Percentiles rank a stretch among this genome's conserved stretches.
These are phyloP conservation scores for Zeus faber DNA, from an alignment of 2,113 vertebrate species.

Conservation along the genomic window DNA sequence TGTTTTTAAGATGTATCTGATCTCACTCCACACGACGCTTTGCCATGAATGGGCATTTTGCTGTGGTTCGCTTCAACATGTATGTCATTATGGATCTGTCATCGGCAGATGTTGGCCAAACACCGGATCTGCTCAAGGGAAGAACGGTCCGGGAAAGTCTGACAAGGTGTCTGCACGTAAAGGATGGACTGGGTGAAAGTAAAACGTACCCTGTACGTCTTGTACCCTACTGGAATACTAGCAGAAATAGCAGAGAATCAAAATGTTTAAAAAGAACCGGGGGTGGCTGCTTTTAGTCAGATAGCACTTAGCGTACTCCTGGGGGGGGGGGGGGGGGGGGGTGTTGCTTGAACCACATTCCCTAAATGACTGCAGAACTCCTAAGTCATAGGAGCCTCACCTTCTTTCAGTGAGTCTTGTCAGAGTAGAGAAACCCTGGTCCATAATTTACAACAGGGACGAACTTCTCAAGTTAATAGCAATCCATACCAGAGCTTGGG, in stretches of 20 bases:
- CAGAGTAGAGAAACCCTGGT: no score
- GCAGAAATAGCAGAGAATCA: constrained; percentile 40
- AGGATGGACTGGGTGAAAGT: constrained; percentile 17
- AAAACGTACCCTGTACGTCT: constrained; percentile 7
- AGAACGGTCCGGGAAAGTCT: constrained; percentile 1
- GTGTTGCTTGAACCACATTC: not conserved
- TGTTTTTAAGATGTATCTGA: no score
- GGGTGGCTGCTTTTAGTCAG: constrained; percentile 40
- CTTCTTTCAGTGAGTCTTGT: no score
- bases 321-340: not conserved
- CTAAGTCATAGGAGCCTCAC: no score
- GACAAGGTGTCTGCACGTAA: constrained; percentile 5
- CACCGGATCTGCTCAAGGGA: constrained; percentile 30
- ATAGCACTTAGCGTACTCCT: constrained; percentile 10
- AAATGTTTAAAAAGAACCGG: no score
- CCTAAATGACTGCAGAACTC: constrained; percentile 14
- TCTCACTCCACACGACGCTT: constrained; percentile 14
- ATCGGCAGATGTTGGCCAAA: constrained; percentile 32
- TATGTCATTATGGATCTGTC: constrained; percentile 49
- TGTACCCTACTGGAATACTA: constrained; percentile 1
- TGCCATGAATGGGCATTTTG: constrained; percentile 46
- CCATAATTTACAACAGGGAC: no score
- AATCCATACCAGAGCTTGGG: no score
- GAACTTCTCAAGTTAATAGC: no score
- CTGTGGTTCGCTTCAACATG: constrained; percentile 12